Evolutionary conservation across 2,113 vertebrate species (phyloP).

Genomic region (Nestor notabilis): DNA sequence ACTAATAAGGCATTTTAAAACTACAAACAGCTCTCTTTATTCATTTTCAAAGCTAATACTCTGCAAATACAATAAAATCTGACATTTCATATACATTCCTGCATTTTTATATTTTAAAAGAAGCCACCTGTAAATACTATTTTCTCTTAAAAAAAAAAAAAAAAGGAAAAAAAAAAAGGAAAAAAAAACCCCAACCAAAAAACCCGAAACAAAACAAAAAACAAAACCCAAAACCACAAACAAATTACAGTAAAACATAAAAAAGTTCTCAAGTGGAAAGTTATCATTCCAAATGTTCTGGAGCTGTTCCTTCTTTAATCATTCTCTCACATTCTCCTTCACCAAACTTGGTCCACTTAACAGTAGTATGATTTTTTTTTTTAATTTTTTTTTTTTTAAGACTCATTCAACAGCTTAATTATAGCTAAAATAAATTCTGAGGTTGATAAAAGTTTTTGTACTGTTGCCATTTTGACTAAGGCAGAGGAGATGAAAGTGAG

Average conservation of each 20-base stretch:
- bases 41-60: conserved; percentile 93
- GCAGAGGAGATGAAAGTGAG: conserved; percentile 84
- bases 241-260: conserved; percentile 93
- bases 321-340: conserved; percentile 76
- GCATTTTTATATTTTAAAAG: conserved; percentile 90
- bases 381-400: conserved; percentile 79
- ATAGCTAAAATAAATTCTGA: conserved; percentile 85
- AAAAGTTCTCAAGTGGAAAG: conserved; percentile 93
- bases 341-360: conserved; percentile 87
- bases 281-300: conserved; percentile 80
- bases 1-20: conserved; percentile 92
- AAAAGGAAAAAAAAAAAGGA: conserved; percentile 8
- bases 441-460: conserved; percentile 85
- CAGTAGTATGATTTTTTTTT: conserved; percentile 79
- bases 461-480: conserved; percentile 81
- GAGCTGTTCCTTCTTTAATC: conserved; percentile 80
- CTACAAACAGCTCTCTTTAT: conserved; percentile 92
- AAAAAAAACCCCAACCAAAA: conserved; percentile 62
- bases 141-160: conserved; percentile 83
- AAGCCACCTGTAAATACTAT: conserved; percentile 95
- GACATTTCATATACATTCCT: conserved; percentile 97
- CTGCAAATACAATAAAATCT: conserved; percentile 95
- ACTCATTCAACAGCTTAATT: conserved; percentile 89
- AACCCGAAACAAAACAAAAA: conserved; percentile 71
- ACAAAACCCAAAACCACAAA: conserved; percentile 55